Base-by-base conservation (phyloP, 2,888 invertebrate genomes). In the Drosophila flavopinicola region DNA sequence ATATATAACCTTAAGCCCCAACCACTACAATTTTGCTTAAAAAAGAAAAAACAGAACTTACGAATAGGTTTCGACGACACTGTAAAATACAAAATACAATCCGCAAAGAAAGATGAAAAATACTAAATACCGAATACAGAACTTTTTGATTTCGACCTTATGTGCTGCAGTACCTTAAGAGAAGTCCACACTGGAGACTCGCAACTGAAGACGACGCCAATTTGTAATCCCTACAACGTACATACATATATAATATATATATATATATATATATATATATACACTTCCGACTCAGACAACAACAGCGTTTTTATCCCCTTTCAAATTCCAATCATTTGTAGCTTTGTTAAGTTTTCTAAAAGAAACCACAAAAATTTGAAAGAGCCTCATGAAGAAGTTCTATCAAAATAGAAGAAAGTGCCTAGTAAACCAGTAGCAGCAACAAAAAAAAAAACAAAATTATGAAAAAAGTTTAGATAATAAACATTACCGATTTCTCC, bases 101-200 rank as follows among this genome's bases (percentile, higher is more conserved):
- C 20, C 20, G 2, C 10, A 17, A 54, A 15, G 11, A 11, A 6
- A 58, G 11, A n/a, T 10, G n/a, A 9, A 11, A 23, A 23, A 30
- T 29, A 45, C 17, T 24, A 53, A 35, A 53, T 10, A 47, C 38
- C 20, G 20, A 38, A 24, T 29, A 32, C 32, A 44, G 17, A 42
- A 25, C 51, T 32, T 41, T 58, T 49, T 64, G 33, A 47, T 59
- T 73, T 69, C 39, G 59, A 63, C 60, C 44, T 58, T 70, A 65
- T 58, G 61, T 76, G 74, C 80, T 76, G 76, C 79, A 85, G 80
- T 80, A 80, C 80, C 80, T 80, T 79, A 59, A 63, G 44, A 39
- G 37, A 52, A 73, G 51, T 60, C 66, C 54, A 42, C 6, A 32
- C 33, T 15, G 53, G 15, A 42, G 45, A 61, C 61, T 57, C 38